Conservation (phyloP, 2,797 vertebrate species). For the Tokudaia muenninki region DNA sequence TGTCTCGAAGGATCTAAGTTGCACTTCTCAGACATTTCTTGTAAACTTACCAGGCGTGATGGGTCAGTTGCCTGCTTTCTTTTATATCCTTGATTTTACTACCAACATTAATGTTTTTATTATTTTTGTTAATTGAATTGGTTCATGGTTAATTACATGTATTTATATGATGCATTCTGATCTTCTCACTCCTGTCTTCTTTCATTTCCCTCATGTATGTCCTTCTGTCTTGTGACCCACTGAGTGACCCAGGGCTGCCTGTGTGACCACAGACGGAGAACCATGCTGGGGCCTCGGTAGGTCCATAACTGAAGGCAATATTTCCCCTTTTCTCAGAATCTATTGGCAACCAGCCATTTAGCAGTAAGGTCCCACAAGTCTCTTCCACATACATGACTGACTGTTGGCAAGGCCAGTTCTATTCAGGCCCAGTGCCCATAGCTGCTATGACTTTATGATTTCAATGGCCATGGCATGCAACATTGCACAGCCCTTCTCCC, state of each 20-base stretch:
- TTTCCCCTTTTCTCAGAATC: neutral
- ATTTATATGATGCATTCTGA: neutral
- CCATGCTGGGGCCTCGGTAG: neutral
- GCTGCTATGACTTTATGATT: neutral
- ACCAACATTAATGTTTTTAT: neutral
- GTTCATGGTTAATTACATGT: neutral
- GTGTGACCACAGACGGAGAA: neutral
- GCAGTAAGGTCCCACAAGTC: neutral
- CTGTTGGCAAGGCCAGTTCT: neutral
- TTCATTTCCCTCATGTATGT: neutral
- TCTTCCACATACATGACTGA: neutral
- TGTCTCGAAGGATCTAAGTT: neutral
- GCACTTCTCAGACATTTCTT: neutral
- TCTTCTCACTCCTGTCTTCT: neutral
- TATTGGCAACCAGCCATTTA: neutral
- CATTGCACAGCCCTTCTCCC: neutral
- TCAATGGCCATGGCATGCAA: neutral
- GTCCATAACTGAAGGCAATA: neutral
- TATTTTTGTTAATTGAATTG: neutral
- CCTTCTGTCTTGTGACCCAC: neutral
- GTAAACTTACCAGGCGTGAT: neutral
- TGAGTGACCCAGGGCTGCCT: neutral
- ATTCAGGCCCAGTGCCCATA: neutral
- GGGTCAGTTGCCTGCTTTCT: neutral
- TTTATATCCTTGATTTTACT: neutral